phyloP scores from a whole-genome alignment of 2,797 vertebrate species.

The Acanthopagrus latus region DNA sequence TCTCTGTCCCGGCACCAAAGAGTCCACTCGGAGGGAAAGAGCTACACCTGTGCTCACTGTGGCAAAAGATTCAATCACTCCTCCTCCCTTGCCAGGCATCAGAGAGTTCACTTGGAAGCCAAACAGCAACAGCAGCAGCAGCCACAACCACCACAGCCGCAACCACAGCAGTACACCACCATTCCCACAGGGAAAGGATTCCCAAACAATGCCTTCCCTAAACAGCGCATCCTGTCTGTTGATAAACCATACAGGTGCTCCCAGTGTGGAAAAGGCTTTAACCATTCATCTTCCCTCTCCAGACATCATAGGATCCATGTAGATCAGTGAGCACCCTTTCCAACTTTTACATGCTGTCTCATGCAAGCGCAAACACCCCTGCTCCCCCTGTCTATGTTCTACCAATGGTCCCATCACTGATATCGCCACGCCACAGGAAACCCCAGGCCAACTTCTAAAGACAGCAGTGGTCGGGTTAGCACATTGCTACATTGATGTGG shows the following conservation, averaged over 20 bases:
- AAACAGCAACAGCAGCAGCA: constrained; percentile 70
- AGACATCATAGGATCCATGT: constrained; percentile 88
- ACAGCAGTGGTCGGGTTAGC: constrained; percentile 51
- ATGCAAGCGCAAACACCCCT: constrained; percentile 35
- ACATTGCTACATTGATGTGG: constrained; percentile 43
- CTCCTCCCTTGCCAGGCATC: constrained; percentile 87
- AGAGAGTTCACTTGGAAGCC: constrained; percentile 86
- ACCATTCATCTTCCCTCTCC: constrained; percentile 88
- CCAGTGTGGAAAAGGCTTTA: constrained; percentile 90
- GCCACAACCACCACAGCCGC: constrained; percentile 53
- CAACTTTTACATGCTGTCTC: constrained; percentile 22
- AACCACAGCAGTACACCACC: constrained; percentile 81
- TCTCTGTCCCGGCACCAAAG: constrained; percentile 89
- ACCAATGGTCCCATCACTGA: constrained; percentile 56
- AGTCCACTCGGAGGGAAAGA: constrained; percentile 88
- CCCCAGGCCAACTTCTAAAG: constrained; percentile 63
- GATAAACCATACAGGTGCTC: constrained; percentile 89
- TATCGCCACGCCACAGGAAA: constrained; percentile 50
- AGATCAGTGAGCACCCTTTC: constrained; percentile 75
- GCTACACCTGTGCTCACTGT: constrained; percentile 86
- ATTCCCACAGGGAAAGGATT: constrained; percentile 84
- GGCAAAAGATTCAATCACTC: constrained; percentile 88
- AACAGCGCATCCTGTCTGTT: constrained; percentile 82
- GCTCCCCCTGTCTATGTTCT: constrained; percentile 52
- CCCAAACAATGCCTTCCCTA: constrained; percentile 85